Evolutionary conservation across 2,113 vertebrate genomes (phyloP).

Genomic region (Panthera uncia): DNA sequence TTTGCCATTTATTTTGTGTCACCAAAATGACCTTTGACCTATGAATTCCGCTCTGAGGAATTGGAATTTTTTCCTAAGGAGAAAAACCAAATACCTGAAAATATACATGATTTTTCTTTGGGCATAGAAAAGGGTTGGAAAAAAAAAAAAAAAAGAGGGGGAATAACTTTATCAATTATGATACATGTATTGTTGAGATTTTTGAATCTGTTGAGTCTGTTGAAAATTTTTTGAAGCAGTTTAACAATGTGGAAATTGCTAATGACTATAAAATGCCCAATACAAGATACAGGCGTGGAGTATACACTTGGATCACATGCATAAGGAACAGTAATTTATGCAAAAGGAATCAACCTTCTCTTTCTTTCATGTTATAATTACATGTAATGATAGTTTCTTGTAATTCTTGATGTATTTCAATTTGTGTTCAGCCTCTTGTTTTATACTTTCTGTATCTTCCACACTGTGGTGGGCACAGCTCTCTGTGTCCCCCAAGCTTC

Average conservation of each 20-base stretch:
- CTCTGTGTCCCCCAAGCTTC: no score
- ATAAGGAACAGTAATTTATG: background rate
- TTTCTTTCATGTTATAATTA: background rate
- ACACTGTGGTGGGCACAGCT: background rate
- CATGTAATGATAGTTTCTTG: background rate
- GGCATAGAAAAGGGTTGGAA: background rate
- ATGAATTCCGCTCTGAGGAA: background rate
- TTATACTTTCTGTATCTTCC: background rate
- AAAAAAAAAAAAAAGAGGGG: background rate
- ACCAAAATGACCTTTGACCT: background rate
- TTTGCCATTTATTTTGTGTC: background rate
- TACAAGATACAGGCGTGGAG: rapidly evolving
- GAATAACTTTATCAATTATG: background rate
- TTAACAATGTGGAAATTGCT: background rate
- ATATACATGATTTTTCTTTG: no score
- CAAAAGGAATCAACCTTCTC: background rate
- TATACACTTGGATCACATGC: no score
- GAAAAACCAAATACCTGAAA: background rate
- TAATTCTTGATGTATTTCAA: background rate
- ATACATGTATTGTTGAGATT: background rate
- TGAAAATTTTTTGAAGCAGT: background rate
- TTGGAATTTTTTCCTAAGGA: background rate
- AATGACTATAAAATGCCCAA: background rate
- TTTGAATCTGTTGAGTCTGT: background rate
- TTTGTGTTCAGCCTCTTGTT: background rate